Percentiles rank a stretch among this genome's conserved stretches.
Conservation (phyloP, 1,140 invertebrate species). For the Trypoxylus dichotomus region DNA sequence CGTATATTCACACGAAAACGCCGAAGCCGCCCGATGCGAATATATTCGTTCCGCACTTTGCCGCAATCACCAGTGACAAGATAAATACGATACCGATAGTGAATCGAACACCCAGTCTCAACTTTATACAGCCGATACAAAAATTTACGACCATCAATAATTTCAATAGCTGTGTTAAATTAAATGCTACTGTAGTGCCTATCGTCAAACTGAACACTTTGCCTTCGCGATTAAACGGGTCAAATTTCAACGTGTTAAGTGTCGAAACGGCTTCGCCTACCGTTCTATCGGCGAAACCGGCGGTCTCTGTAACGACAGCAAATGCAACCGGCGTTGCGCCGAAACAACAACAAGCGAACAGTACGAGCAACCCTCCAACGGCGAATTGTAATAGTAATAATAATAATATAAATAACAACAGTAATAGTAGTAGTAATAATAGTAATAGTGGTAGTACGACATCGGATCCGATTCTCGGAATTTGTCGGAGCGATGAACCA, state of each 20-base stretch:
- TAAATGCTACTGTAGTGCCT: conserved; percentile 52
- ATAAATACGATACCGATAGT: conserved; percentile 46
- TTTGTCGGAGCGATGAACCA: conserved; percentile 26
- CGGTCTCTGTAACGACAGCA: conserved; percentile 5
- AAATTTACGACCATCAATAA: conserved; percentile 48
- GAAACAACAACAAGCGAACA: conserved; percentile 23
- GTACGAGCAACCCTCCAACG: background rate
- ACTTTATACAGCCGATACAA: conserved; percentile 49
- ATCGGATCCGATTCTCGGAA: background rate
- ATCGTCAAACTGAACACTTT: conserved; percentile 51
- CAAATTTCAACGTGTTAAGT: conserved; percentile 34
- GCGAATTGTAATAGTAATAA: background rate
- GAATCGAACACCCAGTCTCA: conserved; percentile 46
- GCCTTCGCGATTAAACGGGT: conserved; percentile 46
- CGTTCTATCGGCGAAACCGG: conserved; percentile 43
- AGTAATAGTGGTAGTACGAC: conserved; percentile 7
- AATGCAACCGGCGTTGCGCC: background rate
- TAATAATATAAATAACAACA: conserved; percentile 20
- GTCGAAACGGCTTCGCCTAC: conserved; percentile 48
- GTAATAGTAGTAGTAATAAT: conserved; percentile 19
- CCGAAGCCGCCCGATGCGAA: conserved; percentile 49
- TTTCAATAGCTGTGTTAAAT: conserved; percentile 50
- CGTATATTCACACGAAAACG: conserved; percentile 49
- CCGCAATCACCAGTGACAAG: conserved; percentile 44
- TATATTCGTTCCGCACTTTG: conserved; percentile 49